A percentile compares a stretch with the other conserved stretches of the same genome.
These are phyloP conservation scores for Galaxias olidus DNA, from an alignment of 2,797 vertebrate species.

Conservation along the genomic window DNA sequence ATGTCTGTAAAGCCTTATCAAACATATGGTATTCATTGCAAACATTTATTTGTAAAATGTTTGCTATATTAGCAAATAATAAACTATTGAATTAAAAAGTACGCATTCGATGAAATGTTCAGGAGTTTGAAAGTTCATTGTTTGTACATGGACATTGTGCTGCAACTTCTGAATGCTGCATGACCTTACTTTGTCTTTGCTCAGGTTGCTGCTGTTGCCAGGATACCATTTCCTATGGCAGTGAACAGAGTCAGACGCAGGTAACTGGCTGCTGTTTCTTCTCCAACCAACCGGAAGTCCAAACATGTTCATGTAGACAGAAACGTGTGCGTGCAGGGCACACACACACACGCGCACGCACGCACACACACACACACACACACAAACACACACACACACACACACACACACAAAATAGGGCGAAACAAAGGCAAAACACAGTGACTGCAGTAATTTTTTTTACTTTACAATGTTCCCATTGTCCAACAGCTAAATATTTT, in stretches of 20 bases:
- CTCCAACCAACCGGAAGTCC: slow-evolving; percentile 60
- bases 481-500: no score
- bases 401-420: slow-evolving; percentile 20
- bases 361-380: not conserved
- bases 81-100: no score
- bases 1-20: no score
- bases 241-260: slow-evolving; percentile 57
- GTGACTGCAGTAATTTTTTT: no score
- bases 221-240: slow-evolving; percentile 79
- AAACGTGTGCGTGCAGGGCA: no score
- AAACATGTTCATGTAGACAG: slow-evolving; percentile 38
- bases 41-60: no score
- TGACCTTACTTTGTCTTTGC: slow-evolving; percentile 77
- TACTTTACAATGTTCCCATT: no score
- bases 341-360: no score
- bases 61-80: no score
- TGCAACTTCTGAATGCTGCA: slow-evolving; percentile 48
- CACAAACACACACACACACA: slow-evolving; percentile 8
- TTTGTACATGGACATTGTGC: slow-evolving; percentile 27
- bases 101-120: slow-evolving; percentile 18
- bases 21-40: no score
- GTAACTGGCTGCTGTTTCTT: slow-evolving; percentile 55
- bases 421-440: slow-evolving; percentile 1
- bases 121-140: slow-evolving; percentile 37
- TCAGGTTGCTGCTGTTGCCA: slow-evolving; percentile 74